A percentile compares a stretch with the other conserved stretches of the same genome.
Evolutionary conservation across 2,888 invertebrate species (phyloP).

Genomic region (Colostygia pectinataria): DNA sequence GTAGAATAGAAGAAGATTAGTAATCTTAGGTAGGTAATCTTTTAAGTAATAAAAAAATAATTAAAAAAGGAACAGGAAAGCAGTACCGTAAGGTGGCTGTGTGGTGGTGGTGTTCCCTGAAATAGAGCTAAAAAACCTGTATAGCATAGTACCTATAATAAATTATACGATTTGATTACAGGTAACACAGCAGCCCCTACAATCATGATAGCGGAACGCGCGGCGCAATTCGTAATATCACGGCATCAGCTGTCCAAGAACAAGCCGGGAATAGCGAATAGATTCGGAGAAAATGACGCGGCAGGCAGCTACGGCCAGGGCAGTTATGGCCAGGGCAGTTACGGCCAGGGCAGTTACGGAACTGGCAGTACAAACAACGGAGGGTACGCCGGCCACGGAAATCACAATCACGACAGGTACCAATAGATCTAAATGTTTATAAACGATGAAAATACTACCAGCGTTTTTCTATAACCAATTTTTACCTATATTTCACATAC

Average conservation of each 20-base stretch:
- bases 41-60: too few relatives aligned
- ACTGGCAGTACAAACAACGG: constrained; percentile 11
- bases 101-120: too few relatives aligned
- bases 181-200: constrained; percentile 83
- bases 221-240: constrained; percentile 74
- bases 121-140: too few relatives aligned
- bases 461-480: too few relatives aligned
- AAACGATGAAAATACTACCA: too few relatives aligned
- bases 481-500: too few relatives aligned
- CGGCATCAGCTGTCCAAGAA: constrained; percentile 67
- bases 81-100: too few relatives aligned
- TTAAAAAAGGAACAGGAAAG: too few relatives aligned
- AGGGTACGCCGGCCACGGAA: neutral
- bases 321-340: constrained; percentile 18
- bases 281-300: constrained; percentile 45
- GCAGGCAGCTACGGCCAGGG: constrained; percentile 27
- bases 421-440: neutral
- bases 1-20: too few relatives aligned
- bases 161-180: constrained; percentile 28
- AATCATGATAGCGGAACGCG: constrained; percentile 84
- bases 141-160: too few relatives aligned
- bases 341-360: constrained; percentile 33
- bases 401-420: constrained; percentile 12
- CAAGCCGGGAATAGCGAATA: constrained; percentile 43
- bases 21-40: too few relatives aligned